Evolutionary conservation across 2,888 invertebrate genomes (phyloP).

Genomic region (Venustoraphidia nigricollis): DNA sequence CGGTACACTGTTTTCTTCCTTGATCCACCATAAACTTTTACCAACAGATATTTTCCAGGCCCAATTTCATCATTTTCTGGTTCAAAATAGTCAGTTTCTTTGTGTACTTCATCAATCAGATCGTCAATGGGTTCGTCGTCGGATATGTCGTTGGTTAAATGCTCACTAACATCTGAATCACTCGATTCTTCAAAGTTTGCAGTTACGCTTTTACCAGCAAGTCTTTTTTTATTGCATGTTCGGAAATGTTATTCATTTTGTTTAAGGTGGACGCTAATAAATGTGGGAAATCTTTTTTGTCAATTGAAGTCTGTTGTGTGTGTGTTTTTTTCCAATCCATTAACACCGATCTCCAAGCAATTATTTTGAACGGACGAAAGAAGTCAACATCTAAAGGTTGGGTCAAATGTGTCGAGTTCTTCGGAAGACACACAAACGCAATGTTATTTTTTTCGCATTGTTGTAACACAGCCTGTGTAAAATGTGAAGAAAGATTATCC

Average conservation of each 20-base stretch:
- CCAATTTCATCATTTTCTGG: conserved; percentile 1
- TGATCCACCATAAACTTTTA: conserved; percentile 1
- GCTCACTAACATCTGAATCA: conserved; percentile 9
- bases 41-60: conserved; percentile 4
- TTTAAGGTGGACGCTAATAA: background rate
- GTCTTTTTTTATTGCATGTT: background rate
- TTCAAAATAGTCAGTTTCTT: conserved; percentile 3
- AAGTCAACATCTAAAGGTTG: conserved; percentile 17
- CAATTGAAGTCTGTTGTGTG: conserved; percentile 1
- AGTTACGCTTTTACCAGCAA: conserved; percentile 9
- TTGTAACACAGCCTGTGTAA: conserved; percentile 7
- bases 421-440: conserved; percentile 16
- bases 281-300: conserved; percentile 6
- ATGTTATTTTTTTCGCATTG: conserved; percentile 16
- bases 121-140: conserved; percentile 3
- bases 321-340: conserved; percentile 2
- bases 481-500: conserved; percentile 11
- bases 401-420: conserved; percentile 17
- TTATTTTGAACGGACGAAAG: conserved; percentile 16
- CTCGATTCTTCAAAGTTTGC: conserved; percentile 7
- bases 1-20: conserved; percentile 4
- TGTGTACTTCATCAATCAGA: background rate
- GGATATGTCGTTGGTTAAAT: conserved; percentile 9
- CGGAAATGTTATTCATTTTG: conserved; percentile 1
- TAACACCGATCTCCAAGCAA: conserved; percentile 12